Base-by-base conservation (phyloP, 2,888 invertebrate genomes). In the Drosophila mulleri region DNA sequence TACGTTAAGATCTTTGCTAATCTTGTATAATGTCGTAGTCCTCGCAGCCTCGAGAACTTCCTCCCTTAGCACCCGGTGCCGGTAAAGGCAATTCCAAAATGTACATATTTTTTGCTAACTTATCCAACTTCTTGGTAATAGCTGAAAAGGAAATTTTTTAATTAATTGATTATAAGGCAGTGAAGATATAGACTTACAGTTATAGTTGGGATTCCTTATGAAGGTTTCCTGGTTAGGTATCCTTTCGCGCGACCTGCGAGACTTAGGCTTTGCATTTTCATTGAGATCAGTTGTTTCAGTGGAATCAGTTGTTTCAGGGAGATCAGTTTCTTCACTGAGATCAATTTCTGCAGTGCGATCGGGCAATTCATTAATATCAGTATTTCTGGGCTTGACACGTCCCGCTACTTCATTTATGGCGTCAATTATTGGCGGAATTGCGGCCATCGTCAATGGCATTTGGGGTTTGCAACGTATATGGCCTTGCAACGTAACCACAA, bases 121-220 rank as follows among this genome's bases (percentile, higher is more conserved):
- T 14, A 18, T 66, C 39, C 9, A 78, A 29, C 18, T 9, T 6
- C 2, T 37, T 37, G 39, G 62, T 67, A 0, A 26, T 20, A 14
- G 20, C 70, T 74, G 16, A 18, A 72, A 58, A 18, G 7, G 9
- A 20, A 9, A 54, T 6, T 7, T 26, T n/a, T 3, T 12, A 12
- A 8, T n/a, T 29, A n/a, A 54, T 3, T 11, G 1, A 12, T 3
- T 23, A 26, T 11, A 26, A 2, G 12, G 26, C n/a, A 41, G n/a
- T 26, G 16, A 23, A 11, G 6, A 26, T 11, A 16, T 3, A 50
- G 14, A 16, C 67, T 44, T 62, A 67, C 62, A 44, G 2, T 11
- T 29, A 37, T 69, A 69, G 53, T 76, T 85, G 0, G 80, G 75
- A 68, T 78, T 83, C n/a, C 65, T 47, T 1, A 72, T 26, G 8